These are phyloP conservation scores for Disparrhopalites patrizii DNA, from an alignment of 2,888 invertebrate species.

Conservation along the genomic window DNA sequence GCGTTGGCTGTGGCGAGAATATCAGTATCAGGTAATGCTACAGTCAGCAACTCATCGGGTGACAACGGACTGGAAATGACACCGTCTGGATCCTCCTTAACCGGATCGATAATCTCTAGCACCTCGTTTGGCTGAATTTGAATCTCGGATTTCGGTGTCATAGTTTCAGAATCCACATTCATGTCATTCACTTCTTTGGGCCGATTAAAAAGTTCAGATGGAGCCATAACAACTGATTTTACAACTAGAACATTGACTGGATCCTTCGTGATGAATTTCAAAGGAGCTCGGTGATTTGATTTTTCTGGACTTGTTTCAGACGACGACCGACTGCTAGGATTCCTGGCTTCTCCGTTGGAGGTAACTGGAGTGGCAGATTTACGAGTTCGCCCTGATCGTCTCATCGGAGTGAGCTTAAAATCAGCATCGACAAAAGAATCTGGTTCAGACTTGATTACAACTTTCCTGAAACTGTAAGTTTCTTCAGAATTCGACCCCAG, in stretches of 20 bases:
- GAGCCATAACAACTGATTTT: too few species aligned
- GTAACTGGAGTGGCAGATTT: not conserved
- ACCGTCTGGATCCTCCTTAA: not conserved
- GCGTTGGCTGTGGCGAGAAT: not conserved
- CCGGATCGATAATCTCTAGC: constrained; percentile 14
- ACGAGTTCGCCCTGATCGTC: not conserved
- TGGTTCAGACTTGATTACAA: too few species aligned
- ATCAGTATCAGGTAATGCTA: not conserved
- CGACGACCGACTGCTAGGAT: not conserved
- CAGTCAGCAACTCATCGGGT: not conserved
- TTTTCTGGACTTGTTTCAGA: not conserved
- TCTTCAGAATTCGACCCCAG: too few species aligned
- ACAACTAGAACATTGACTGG: not conserved
- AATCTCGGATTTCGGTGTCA: not conserved
- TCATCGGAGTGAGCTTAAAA: too few species aligned
- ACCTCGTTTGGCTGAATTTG: constrained; percentile 15
- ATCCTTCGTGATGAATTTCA: not conserved
- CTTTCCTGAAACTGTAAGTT: too few species aligned
- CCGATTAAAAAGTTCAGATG: not conserved
- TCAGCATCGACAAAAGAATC: too few species aligned
- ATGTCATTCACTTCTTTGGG: not conserved
- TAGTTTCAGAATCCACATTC: too few species aligned
- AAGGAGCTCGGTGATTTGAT: not conserved
- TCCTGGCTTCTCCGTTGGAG: not conserved
- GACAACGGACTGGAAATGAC: not conserved